These are phyloP conservation scores for Oppia nitens DNA, from an alignment of 1,140 invertebrate species.

Conservation along the genomic window DNA sequence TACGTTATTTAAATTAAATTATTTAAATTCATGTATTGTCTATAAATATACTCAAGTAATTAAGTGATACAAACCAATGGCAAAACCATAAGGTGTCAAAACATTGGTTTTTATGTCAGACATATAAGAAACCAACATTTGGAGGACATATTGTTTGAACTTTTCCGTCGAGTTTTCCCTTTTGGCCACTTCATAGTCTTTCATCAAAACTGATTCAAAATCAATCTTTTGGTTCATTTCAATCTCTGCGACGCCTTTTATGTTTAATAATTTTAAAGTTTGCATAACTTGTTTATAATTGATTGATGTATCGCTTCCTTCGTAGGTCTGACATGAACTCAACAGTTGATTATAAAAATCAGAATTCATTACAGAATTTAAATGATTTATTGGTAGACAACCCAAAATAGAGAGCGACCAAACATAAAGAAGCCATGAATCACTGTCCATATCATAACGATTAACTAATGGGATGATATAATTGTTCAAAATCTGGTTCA, in stretches of 20 bases:
- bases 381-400: neutral
- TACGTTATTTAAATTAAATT: too few species aligned
- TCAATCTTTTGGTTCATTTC: neutral
- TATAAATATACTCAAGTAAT: neutral
- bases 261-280: neutral
- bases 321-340: neutral
- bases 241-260: neutral
- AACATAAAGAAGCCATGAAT: slow-evolving; percentile 4
- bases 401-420: neutral
- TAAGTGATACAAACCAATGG: neutral
- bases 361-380: neutral
- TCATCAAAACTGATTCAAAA: neutral
- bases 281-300: neutral
- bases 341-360: neutral
- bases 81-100: neutral
- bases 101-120: neutral
- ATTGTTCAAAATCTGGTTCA: neutral
- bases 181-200: neutral
- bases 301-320: neutral
- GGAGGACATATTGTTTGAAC: neutral
- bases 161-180: neutral
- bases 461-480: neutral
- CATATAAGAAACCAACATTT: neutral
- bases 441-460: neutral
- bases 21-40: too few species aligned